Evolutionary conservation across 2,797 vertebrate genomes (phyloP).

Genomic region (Mallotus villosus): DNA sequence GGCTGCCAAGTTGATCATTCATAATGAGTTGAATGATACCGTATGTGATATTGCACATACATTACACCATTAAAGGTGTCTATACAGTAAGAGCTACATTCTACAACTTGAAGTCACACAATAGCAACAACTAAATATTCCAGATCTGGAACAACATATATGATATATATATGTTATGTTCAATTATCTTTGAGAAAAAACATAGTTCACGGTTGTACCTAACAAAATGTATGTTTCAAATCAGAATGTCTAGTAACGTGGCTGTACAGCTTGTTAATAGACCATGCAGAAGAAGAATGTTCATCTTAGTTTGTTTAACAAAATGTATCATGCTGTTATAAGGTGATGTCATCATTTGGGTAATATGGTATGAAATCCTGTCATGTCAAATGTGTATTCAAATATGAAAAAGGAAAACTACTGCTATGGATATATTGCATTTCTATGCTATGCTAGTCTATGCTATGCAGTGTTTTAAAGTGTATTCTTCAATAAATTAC

Average conservation of each 20-base stretch:
- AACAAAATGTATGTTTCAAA: not conserved
- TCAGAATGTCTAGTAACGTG: not conserved
- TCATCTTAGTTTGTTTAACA: not conserved
- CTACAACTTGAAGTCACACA: not conserved
- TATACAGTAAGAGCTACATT: not conserved
- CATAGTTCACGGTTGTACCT: not conserved
- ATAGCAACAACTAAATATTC: not conserved
- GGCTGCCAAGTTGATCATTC: slow-evolving; percentile 16
- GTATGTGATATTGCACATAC: not conserved
- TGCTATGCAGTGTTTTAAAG: not conserved
- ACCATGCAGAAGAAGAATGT: slow-evolving; percentile 7
- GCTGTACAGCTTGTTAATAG: not conserved
- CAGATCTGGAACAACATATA: not conserved
- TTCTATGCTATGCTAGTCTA: not conserved
- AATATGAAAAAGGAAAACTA: not conserved
- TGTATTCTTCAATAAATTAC: not conserved
- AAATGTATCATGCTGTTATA: slow-evolving; percentile 5
- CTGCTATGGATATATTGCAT: not conserved
- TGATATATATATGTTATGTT: not conserved
- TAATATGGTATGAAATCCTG: slow-evolving; percentile 35
- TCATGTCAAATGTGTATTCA: not conserved
- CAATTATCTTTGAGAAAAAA: not conserved
- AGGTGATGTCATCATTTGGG: slow-evolving; percentile 46
- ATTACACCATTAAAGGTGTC: not conserved
- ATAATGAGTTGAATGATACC: not conserved